Evolutionary conservation across 2,888 invertebrate genomes (phyloP).

Genomic region (Euclidia mi): DNA sequence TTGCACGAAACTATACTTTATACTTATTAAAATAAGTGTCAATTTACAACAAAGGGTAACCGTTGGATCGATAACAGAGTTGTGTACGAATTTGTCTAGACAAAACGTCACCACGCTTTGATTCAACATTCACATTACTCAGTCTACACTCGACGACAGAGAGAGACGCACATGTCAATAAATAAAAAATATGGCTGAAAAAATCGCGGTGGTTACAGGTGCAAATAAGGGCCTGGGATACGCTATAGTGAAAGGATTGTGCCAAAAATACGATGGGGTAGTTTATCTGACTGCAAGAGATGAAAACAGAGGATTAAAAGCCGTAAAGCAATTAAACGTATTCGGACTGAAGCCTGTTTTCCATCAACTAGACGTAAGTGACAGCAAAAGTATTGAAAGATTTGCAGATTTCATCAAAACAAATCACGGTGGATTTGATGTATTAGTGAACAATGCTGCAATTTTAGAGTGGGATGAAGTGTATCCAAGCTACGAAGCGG

Average conservation of each 20-base stretch:
- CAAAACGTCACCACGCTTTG: background rate
- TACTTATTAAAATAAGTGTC: no score
- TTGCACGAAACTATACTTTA: no score
- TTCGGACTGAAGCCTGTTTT: slow-evolving; percentile 89
- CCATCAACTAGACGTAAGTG: slow-evolving; percentile 92
- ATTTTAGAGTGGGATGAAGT: slow-evolving; percentile 76
- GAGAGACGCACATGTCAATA: no score
- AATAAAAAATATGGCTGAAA: slow-evolving; percentile 56
- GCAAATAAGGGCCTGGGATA: slow-evolving; percentile 93
- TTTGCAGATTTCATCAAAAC: slow-evolving; percentile 90
- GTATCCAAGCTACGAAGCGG: slow-evolving; percentile 81
- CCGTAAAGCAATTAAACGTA: slow-evolving; percentile 90
- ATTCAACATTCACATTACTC: no score
- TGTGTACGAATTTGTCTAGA: no score
- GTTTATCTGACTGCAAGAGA: slow-evolving; percentile 93
- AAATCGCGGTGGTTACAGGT: slow-evolving; percentile 91
- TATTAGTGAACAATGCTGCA: slow-evolving; percentile 94
- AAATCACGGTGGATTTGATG: slow-evolving; percentile 92
- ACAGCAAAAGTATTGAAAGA: slow-evolving; percentile 88
- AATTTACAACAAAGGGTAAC: no score
- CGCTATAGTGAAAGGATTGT: slow-evolving; percentile 92
- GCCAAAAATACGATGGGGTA: slow-evolving; percentile 91
- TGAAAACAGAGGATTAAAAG: slow-evolving; percentile 87
- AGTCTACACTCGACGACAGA: background rate
- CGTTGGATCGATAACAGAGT: no score